Percentiles rank a stretch among this genome's conserved stretches.
phyloP scores from a whole-genome alignment of 2,113 vertebrate genomes.

The Mungos mungo region DNA sequence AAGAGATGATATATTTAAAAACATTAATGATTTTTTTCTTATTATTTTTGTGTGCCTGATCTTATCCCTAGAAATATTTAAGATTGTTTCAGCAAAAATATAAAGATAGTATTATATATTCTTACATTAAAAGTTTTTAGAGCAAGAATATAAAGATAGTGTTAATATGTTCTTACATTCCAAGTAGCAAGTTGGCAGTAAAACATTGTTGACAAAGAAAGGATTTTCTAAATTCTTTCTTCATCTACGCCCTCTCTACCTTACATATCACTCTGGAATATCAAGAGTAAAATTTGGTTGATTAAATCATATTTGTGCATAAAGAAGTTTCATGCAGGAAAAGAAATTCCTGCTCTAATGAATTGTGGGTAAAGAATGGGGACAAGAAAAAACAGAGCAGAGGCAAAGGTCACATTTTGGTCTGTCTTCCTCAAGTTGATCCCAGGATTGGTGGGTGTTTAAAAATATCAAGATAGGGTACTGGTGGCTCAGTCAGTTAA shows the following conservation, averaged over 20 bases:
- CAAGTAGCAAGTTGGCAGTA: not conserved
- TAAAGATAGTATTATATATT: not conserved
- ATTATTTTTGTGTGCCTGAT: not conserved
- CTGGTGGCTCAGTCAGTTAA: too few species aligned
- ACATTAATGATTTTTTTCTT: not conserved
- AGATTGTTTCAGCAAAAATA: not conserved
- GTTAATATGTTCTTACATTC: not conserved
- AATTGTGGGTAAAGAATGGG: not conserved
- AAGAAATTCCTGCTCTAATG: not conserved
- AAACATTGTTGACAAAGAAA: not conserved
- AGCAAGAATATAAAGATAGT: not conserved
- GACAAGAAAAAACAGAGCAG: not conserved
- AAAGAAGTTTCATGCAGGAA: not conserved
- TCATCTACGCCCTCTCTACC: not conserved
- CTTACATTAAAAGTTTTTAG: not conserved
- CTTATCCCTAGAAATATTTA: not conserved
- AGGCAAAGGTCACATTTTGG: not conserved
- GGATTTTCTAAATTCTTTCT: conserved; percentile 14
- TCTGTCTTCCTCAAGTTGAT: not conserved
- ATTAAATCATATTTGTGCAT: not conserved
- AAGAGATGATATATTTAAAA: not conserved
- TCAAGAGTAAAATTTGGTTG: not conserved
- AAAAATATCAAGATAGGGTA: not conserved
- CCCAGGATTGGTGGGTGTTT: not conserved
- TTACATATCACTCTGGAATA: not conserved